Evolutionary conservation across 1,140 invertebrate species (phyloP), one percentile per base, ranked within the genome.

Genomic region (Ooceraea biroi): DNA sequence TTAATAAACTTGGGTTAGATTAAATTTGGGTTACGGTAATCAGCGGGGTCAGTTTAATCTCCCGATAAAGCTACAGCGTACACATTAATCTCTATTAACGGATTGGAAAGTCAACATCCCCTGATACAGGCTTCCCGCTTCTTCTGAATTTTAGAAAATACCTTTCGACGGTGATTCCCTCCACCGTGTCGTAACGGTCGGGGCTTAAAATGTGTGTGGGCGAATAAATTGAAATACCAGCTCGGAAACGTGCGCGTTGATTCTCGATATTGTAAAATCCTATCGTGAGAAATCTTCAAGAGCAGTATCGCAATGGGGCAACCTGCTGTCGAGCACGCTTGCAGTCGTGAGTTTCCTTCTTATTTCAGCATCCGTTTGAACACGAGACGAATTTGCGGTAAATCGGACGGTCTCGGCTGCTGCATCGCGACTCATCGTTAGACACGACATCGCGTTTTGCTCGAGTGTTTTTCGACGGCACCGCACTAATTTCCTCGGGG

Each of bases 401-500:
- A 80, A 80, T 80, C 76, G 60, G 76, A 57, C 25, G 50, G 30
- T 30, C 22, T 14, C 36, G 36, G 36, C 36, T 36, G 30, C 44
- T 50, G 58, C 73, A 27, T 25, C 36, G 58, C 50, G 17, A 22
- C 63, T 69, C 76, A 57, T 69, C 76, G 76, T 78, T 78, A 78
- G 76, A 78, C 63, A 65, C 65, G 76, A 80, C 76, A 71, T 14
- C 68, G 65, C 50, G 65, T 80, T 78, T 80, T 71, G 76, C 25
- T 11, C 22, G 36, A 69, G 69, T 80, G 76, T 80, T 80, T 80
- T 80, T 80, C 76, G 65, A 22, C 48, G 52, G 36, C 25, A 50
- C 22, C n/a, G 25, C 22, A 30, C 76, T 80, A 80, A 80, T 80
- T 80, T 80, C 76, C 76, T 80, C 65, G 25, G 76, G 76, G 76